A percentile compares a stretch with the other conserved stretches of the same genome.
Conservation (phyloP, 2,113 vertebrate genomes). For the Centropus unirufus region DNA sequence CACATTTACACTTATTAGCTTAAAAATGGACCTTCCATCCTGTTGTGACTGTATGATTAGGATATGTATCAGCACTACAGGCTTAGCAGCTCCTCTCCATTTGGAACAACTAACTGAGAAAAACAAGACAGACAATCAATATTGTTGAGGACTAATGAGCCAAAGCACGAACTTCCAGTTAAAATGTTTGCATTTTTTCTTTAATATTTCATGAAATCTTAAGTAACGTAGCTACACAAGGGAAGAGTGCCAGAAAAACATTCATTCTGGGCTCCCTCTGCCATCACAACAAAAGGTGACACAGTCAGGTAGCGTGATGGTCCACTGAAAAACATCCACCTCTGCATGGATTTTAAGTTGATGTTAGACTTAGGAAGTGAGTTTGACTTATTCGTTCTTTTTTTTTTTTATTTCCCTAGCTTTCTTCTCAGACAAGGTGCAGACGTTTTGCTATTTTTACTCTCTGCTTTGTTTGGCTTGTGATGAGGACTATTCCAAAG, state of each 20-base stretch:
- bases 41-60: not conserved
- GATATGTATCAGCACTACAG: not conserved
- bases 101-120: slow-evolving; percentile 19
- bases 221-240: accelerated
- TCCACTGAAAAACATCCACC: not conserved
- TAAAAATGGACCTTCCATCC: not conserved
- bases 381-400: not conserved
- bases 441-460: not conserved
- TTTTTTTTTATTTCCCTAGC: not conserved
- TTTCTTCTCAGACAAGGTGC: not conserved
- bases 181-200: slow-evolving; percentile 34
- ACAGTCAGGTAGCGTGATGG: not conserved
- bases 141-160: not conserved
- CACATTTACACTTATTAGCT: not conserved
- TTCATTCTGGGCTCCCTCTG: not conserved
- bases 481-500: accelerated
- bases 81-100: not conserved
- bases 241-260: not conserved
- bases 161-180: not conserved
- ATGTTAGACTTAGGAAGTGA: not conserved
- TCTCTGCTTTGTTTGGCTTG: not conserved
- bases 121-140: slow-evolving; percentile 31
- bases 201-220: not conserved
- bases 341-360: not conserved
- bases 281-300: not conserved